phyloP scores from a whole-genome alignment of 2,888 invertebrate genomes.

The Agrotis clavis region DNA sequence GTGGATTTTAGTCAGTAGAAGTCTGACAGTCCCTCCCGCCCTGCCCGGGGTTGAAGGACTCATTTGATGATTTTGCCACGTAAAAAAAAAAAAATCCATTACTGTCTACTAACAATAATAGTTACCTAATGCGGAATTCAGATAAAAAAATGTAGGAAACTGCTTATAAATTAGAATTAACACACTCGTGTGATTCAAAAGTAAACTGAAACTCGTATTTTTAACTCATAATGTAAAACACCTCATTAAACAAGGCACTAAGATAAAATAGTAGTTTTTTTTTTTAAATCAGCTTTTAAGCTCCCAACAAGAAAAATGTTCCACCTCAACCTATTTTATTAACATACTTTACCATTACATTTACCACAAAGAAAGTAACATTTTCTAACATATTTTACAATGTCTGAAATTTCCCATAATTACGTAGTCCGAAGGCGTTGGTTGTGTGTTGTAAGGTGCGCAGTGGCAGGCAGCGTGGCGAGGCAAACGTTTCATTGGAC shows the following conservation, averaged over 20 bases:
- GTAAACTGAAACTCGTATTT: neutral
- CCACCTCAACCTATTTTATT: neutral
- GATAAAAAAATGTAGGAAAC: too few relatives aligned
- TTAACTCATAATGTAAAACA: neutral
- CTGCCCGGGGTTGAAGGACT: too few relatives aligned
- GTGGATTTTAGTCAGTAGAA: too few relatives aligned
- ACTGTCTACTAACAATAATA: too few relatives aligned
- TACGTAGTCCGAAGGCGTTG: slow-evolving; percentile 52
- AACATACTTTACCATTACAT: neutral
- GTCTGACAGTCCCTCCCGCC: too few relatives aligned
- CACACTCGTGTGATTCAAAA: neutral
- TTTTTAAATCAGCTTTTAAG: neutral
- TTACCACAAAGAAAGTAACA: slow-evolving; percentile 4
- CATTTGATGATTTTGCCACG: too few relatives aligned
- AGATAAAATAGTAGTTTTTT: too few relatives aligned
- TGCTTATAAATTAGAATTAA: too few relatives aligned
- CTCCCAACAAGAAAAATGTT: neutral
- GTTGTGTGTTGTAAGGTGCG: slow-evolving; percentile 45
- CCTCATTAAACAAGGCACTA: neutral
- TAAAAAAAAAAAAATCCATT: too few relatives aligned
- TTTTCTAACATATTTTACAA: neutral
- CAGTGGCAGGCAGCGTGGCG: slow-evolving; percentile 57
- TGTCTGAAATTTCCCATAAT: slow-evolving; percentile 33
- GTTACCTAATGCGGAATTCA: too few relatives aligned
- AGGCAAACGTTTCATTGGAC: slow-evolving; percentile 38